These are phyloP conservation scores for Atta colombica DNA, from an alignment of 1,140 invertebrate genomes.

Conservation along the genomic window DNA sequence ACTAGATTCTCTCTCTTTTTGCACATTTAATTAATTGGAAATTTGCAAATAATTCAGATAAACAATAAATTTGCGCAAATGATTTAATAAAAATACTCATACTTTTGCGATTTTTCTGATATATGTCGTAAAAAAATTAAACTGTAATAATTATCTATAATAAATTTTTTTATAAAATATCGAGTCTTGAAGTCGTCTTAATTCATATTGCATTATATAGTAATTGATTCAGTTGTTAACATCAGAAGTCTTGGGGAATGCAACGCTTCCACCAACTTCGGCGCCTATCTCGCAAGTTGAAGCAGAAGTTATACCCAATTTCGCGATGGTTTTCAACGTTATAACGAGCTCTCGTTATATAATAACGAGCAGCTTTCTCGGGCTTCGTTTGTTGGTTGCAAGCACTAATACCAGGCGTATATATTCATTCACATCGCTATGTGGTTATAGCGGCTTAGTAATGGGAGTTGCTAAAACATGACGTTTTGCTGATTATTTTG, in stretches of 20 bases:
- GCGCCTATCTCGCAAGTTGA: conserved; percentile 62
- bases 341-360: conserved; percentile 85
- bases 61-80: neutral
- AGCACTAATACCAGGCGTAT: conserved; percentile 80
- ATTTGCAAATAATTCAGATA: neutral
- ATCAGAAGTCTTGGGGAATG: conserved; percentile 58
- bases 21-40: neutral
- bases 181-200: conserved; percentile 32
- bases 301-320: conserved; percentile 64
- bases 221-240: conserved; percentile 61
- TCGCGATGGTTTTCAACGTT: conserved; percentile 76
- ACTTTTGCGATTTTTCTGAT: neutral
- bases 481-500: conserved; percentile 64
- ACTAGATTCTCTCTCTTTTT: neutral
- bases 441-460: conserved; percentile 56
- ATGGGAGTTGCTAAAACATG: conserved; percentile 80
- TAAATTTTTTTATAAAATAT: conserved; percentile 24
- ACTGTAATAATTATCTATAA: conserved; percentile 11
- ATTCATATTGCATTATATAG: conserved; percentile 53
- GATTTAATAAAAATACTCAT: neutral
- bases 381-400: conserved; percentile 82
- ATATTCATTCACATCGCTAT: conserved; percentile 73
- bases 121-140: neutral
- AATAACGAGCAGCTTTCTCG: conserved; percentile 82
- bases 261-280: conserved; percentile 52